Base-by-base conservation (phyloP, 2,888 invertebrate species). In the Erebia palarica region DNA sequence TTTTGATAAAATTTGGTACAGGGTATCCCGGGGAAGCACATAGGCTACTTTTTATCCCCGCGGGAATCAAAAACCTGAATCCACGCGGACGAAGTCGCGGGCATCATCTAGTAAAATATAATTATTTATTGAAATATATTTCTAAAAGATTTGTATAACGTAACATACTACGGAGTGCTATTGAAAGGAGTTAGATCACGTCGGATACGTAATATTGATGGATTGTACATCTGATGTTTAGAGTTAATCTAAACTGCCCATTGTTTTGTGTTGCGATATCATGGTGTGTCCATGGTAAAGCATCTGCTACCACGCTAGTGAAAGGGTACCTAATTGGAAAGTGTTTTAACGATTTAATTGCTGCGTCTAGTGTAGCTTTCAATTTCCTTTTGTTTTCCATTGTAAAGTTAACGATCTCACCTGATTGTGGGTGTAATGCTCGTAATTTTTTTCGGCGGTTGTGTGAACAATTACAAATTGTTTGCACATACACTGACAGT, bases 231-330 rank as follows among this genome's bases (percentile, higher is more conserved):
- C 65, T 59, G 55, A 63, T 65, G 64, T 68, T 70, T 70, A 65
- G 61, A 70, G 68, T 71, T 71, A 67, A 71, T 69, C 73, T 66
- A 71, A 73, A 73, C 69, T 66, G 73, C 63, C 71, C 61, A 73
- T 73, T 73, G 73, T 73, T 49, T 65, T 63, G 58, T 14, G 18
- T 18, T 64, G 58, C 61, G 51, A 49, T 63, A 65, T 65, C 60
- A 67, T 66, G 53, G 51, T 66, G 59, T 59, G 65, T 55, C 58
- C 57, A 69, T 53, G 27, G 60, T 16, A 3, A 61, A 53, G 13
- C 18, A 60, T 60, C 60, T 68, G 42, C 53, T 53, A 53, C 44
- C 49, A n/a, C 21, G 11, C 60, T n/a, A 69, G 63, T 57, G 66
- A 66, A 69, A 72, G 69, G 21, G 42, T 13, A 27, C 27, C 57